These are phyloP conservation scores for Zaprionus bogoriensis DNA, from an alignment of 2,888 invertebrate genomes.

Conservation along the genomic window DNA sequence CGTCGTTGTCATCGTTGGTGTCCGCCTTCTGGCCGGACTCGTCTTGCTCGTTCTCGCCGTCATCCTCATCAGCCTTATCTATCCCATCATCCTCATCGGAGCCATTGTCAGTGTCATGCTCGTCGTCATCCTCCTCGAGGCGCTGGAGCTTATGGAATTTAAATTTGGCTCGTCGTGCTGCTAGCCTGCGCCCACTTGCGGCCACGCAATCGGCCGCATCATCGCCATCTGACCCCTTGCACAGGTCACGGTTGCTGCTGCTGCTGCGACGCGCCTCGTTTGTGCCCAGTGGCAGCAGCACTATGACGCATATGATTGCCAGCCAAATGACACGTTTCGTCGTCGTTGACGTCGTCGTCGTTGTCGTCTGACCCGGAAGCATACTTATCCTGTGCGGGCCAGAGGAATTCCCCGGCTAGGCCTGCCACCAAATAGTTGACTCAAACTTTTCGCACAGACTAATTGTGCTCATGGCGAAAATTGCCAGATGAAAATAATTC, in stretches of 20 bases:
- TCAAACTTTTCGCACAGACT: conserved; percentile 52
- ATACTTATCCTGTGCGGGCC: conserved; percentile 33
- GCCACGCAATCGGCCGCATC: conserved; percentile 30
- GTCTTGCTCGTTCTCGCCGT: not conserved
- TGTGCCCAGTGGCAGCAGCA: conserved; percentile 40
- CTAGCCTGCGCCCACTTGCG: conserved; percentile 20
- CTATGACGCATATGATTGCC: conserved; percentile 36
- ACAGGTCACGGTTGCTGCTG: conserved; percentile 41
- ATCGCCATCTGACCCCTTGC: conserved; percentile 32
- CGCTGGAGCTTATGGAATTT: conserved; percentile 80
- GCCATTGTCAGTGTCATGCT: conserved; percentile 36
- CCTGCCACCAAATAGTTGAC: conserved; percentile 39
- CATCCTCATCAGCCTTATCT: not conserved
- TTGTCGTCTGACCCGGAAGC: conserved; percentile 8
- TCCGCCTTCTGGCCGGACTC: conserved; percentile 4
- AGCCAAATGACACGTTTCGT: conserved; percentile 32
- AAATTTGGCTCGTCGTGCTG: conserved; percentile 58
- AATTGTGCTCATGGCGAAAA: conserved; percentile 43
- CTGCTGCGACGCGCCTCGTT: conserved; percentile 36
- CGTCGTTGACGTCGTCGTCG: not conserved
- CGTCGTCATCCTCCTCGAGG: conserved; percentile 51
- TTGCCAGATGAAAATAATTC: conserved; percentile 39
- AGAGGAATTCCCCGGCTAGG: not conserved
- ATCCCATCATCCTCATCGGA: not conserved
- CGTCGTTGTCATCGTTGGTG: not conserved